Conservation (phyloP, 2,113 vertebrate species). For the Meriones unguiculatus region DNA sequence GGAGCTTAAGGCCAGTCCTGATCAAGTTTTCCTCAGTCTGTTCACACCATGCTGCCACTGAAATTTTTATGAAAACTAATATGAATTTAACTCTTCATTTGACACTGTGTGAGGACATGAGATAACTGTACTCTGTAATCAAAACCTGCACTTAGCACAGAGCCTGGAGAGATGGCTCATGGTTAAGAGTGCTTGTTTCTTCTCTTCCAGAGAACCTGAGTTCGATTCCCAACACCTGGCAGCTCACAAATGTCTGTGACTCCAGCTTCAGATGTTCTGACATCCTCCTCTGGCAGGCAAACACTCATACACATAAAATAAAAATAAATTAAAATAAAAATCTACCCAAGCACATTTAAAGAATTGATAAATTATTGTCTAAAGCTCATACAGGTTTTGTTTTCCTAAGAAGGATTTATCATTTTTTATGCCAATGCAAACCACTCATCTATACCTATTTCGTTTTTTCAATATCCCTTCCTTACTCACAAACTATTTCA, state of each 20-base stretch:
- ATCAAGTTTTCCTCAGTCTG: neutral
- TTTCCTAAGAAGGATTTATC: constrained; percentile 64
- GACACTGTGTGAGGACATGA: constrained; percentile 37
- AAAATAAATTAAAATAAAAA: neutral
- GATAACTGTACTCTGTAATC: constrained; percentile 62
- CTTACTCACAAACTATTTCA: constrained; percentile 81
- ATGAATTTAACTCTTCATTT: neutral
- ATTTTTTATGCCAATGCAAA: constrained; percentile 29
- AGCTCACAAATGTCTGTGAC: neutral
- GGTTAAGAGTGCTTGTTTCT: neutral
- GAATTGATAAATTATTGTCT: constrained; percentile 39
- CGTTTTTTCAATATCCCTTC: constrained; percentile 68
- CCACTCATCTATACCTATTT: constrained; percentile 58
- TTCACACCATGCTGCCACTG: neutral
- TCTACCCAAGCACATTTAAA: neutral
- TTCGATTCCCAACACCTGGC: neutral
- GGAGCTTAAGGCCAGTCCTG: neutral
- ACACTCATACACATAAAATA: neutral
- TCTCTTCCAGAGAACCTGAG: neutral
- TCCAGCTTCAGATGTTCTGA: neutral
- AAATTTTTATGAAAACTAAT: constrained; percentile 38
- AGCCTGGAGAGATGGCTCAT: neutral
- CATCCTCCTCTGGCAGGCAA: neutral
- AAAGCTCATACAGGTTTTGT: constrained; percentile 69
- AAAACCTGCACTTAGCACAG: neutral